Conservation (phyloP, 2,113 vertebrate species). For the Tyto alba region DNA sequence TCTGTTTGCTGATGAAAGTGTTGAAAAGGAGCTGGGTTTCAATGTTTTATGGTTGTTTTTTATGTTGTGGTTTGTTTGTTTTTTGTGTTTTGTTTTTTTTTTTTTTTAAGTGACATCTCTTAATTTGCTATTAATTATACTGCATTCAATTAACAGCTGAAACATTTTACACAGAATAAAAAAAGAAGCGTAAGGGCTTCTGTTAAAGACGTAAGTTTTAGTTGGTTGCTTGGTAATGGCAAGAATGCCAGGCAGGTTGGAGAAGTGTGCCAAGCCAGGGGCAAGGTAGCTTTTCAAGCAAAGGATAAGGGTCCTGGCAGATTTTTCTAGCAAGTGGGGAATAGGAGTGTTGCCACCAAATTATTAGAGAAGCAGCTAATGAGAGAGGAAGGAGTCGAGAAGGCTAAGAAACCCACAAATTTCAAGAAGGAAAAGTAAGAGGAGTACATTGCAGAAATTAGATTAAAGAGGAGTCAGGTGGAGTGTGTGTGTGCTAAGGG, state of each 20-base stretch:
- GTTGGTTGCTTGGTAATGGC: neutral
- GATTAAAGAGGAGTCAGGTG: neutral
- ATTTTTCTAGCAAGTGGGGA: neutral
- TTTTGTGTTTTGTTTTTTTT: no score
- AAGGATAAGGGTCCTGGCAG: neutral
- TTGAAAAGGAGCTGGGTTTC: neutral
- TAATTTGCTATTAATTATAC: neutral
- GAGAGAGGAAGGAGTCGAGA: neutral
- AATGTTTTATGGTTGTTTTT: neutral
- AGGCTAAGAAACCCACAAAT: neutral
- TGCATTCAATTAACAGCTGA: neutral
- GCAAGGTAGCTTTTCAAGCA: neutral
- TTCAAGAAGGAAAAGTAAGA: neutral
- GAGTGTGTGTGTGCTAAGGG: neutral
- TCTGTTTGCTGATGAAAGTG: constrained; percentile 29
- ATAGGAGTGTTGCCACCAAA: neutral
- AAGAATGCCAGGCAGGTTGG: neutral
- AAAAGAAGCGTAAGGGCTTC: neutral
- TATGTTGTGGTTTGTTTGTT: neutral
- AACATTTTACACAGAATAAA: neutral
- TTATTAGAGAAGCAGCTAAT: neutral
- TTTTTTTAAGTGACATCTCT: neutral
- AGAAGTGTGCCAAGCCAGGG: neutral
- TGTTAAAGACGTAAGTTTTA: neutral
- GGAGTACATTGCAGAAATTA: neutral